Evolutionary conservation across 2,888 invertebrate genomes (phyloP).

Genomic region (Rapana venosa): DNA sequence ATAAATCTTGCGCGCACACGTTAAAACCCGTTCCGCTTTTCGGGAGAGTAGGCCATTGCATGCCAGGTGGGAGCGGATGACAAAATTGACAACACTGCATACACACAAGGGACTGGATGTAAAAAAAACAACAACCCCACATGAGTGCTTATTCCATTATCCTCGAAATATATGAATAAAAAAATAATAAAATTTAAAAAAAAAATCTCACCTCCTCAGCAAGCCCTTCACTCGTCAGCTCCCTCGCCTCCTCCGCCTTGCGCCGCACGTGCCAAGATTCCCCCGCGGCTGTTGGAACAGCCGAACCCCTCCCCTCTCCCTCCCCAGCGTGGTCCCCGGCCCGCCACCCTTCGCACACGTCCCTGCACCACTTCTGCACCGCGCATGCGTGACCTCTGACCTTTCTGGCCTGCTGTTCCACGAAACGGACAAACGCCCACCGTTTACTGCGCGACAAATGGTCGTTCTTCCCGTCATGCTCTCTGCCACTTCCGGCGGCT

Average conservation of each 20-base stretch:
- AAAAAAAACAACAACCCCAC: too few relatives aligned
- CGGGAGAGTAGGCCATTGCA: too few relatives aligned
- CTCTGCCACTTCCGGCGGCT: neutral
- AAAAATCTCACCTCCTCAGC: constrained; percentile 19
- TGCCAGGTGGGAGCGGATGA: too few relatives aligned
- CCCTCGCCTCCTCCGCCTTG: neutral
- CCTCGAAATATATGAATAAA: too few relatives aligned
- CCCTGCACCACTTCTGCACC: neutral
- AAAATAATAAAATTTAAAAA: too few relatives aligned
- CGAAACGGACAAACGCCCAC: neutral
- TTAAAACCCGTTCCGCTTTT: too few relatives aligned
- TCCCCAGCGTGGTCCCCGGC: neutral
- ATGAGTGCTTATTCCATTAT: too few relatives aligned
- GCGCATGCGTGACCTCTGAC: neutral
- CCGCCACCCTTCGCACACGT: neutral
- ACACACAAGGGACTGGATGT: too few relatives aligned
- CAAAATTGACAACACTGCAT: too few relatives aligned
- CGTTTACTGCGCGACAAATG: neutral
- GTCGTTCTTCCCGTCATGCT: neutral
- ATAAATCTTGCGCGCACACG: too few relatives aligned
- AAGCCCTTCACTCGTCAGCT: neutral
- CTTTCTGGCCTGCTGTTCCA: neutral
- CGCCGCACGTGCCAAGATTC: neutral
- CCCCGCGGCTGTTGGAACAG: neutral
- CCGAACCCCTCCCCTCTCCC: neutral